Base-by-base conservation (phyloP, 2,888 invertebrate species). In the Pardosa pseudoannulata region DNA sequence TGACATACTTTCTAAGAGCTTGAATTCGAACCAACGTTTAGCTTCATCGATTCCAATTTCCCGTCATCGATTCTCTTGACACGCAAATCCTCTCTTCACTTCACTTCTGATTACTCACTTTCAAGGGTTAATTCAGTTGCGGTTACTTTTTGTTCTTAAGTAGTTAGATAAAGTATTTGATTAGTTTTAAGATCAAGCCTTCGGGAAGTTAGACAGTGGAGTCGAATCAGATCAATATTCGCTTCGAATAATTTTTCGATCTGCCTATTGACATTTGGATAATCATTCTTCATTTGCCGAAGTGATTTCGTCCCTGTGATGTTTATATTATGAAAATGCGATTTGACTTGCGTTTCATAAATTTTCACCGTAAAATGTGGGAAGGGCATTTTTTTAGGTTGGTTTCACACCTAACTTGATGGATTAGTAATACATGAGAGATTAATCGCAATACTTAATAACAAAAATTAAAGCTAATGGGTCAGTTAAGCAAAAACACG, bases 61-160 rank as follows among this genome's bases (percentile, higher is more conserved):
- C 28, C 39, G 36, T 41, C 70, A 70, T 70, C 70, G 70, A 70
- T 70, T 70, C 27, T 39, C 23, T 19, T 70, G 70, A 70, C 39
- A 70, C 28, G 70, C 36, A 39, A 31, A 41, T 41, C 27, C 28
- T 41, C 70, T 41, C 41, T 70, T 70, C 70, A 36, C 41, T 70
- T 70, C 70, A 16, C 28, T 70, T 41, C 39, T 70, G 56, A 56
- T 56, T 56, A 56, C 56, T 56, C 56, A 56, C 56, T 56, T 56
- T 56, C 56, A 56, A 56, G 56, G 56, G 56, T 56, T 56, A 56
- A 56, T 56, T 56, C 56, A 16, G 56, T 56, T 56, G 56, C 56
- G 56, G 56, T 56, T 23, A 3, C 23, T 56, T 56, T 56, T 7
- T 19, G n/a, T 16, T 23, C 23, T 46, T 23, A 23, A 56, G 56